Evolutionary conservation across 2,888 invertebrate genomes (phyloP).

Genomic region (Tachina fera): DNA sequence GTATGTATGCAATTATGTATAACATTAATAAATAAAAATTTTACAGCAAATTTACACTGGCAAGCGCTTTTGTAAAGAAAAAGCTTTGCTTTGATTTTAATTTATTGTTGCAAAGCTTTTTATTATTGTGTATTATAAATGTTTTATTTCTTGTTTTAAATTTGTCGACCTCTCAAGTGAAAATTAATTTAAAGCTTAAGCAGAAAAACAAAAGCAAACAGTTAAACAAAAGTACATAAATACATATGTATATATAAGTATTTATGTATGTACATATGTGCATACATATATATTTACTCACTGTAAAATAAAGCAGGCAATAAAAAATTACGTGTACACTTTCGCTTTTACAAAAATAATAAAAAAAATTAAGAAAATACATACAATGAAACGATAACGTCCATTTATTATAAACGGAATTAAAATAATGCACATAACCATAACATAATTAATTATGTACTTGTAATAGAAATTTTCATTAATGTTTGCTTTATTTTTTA

Average conservation of each 20-base stretch:
- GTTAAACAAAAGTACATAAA: conserved; percentile 20
- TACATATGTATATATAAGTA: background rate
- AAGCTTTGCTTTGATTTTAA: conserved; percentile 16
- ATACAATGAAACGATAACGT: background rate
- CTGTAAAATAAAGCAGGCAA: conserved; percentile 31
- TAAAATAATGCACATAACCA: background rate
- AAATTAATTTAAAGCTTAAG: conserved; percentile 52
- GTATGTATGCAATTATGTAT: too few relatives aligned
- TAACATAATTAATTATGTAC: background rate
- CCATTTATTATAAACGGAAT: background rate
- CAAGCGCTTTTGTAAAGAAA: background rate
- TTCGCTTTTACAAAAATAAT: conserved; percentile 41
- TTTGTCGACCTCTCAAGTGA: conserved; percentile 54
- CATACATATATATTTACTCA: background rate
- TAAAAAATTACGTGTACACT: conserved; percentile 36
- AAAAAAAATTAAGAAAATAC: background rate
- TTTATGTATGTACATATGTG: too few relatives aligned
- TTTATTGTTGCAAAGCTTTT: conserved; percentile 26
- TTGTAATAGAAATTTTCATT: background rate
- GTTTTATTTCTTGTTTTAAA: conserved; percentile 43
- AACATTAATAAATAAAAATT: conserved; percentile 6
- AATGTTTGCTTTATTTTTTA: conserved; percentile 22
- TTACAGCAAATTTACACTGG: background rate
- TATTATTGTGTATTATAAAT: conserved; percentile 20
- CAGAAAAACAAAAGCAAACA: conserved; percentile 22